Conservation (phyloP, 2,113 vertebrate species). For the Scolopax mira region DNA sequence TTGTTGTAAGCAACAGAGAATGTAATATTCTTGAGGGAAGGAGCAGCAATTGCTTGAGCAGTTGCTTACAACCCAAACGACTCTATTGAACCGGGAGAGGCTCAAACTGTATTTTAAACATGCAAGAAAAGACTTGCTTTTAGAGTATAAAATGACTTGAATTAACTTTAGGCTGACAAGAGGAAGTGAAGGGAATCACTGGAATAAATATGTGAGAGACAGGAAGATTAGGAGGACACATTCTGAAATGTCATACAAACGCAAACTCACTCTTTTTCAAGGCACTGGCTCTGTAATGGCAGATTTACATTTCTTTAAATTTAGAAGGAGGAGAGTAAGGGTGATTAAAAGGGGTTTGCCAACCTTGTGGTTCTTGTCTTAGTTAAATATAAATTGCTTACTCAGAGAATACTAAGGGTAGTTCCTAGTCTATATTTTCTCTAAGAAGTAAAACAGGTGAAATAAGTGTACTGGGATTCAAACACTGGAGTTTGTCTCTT, state of each 20-base stretch:
- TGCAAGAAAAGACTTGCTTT: background rate
- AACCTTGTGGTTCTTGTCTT: background rate
- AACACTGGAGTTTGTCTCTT: background rate
- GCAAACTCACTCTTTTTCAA: background rate
- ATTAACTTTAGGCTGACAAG: constrained; percentile 32
- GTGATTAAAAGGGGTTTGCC: background rate
- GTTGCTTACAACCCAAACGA: background rate
- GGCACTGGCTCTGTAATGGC: background rate
- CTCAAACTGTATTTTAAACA: constrained; percentile 34
- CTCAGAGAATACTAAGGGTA: background rate
- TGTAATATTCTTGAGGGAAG: constrained; percentile 3
- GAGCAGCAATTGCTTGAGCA: background rate
- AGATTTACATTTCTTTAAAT: background rate
- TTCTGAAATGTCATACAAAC: background rate
- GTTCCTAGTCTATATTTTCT: background rate
- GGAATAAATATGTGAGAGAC: background rate
- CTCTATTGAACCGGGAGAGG: constrained; percentile 6
- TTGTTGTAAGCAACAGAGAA: constrained; percentile 17
- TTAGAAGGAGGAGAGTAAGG: background rate
- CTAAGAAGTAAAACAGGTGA: background rate
- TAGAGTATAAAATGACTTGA: constrained; percentile 3
- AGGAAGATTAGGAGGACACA: background rate
- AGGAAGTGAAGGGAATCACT: constrained; percentile 1
- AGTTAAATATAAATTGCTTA: background rate
- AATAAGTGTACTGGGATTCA: background rate